phyloP scores from a whole-genome alignment of 2,888 invertebrate genomes.

The Drosophila silvestris region DNA sequence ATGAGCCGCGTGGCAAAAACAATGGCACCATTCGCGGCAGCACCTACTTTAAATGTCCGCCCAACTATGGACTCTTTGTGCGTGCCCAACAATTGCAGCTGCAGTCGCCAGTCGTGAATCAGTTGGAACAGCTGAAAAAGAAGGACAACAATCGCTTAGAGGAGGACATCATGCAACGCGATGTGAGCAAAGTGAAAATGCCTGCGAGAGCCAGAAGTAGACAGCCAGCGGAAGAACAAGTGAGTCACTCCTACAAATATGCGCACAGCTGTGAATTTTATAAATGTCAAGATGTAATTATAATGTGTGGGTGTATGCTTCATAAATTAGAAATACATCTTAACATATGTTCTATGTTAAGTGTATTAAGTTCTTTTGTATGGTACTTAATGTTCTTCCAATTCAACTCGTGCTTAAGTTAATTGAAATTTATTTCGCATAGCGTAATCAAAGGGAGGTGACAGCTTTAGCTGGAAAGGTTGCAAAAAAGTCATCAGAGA shows the following conservation, averaged over 20 bases:
- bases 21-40: slow-evolving; percentile 97
- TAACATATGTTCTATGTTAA: background rate
- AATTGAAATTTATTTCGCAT: background rate
- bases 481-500: slow-evolving; percentile 27
- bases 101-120: slow-evolving; percentile 84
- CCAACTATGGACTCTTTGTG: slow-evolving; percentile 97
- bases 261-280: background rate
- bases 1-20: slow-evolving; percentile 98
- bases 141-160: slow-evolving; percentile 35
- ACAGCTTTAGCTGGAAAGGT: slow-evolving; percentile 26
- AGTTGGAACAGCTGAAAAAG: slow-evolving; percentile 16
- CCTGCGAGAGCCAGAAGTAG: slow-evolving; percentile 26
- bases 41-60: slow-evolving; percentile 96
- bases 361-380: background rate
- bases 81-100: slow-evolving; percentile 91
- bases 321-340: background rate
- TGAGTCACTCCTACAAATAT: slow-evolving; percentile 29
- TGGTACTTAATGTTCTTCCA: background rate
- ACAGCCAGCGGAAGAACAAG: slow-evolving; percentile 53
- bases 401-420: background rate
- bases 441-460: slow-evolving; percentile 26
- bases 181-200: slow-evolving; percentile 38
- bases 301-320: background rate
- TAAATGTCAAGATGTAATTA: background rate
- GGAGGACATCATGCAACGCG: slow-evolving; percentile 62